Base-by-base conservation (phyloP, 2,113 vertebrate species). In the Macroglossus sobrinus region DNA sequence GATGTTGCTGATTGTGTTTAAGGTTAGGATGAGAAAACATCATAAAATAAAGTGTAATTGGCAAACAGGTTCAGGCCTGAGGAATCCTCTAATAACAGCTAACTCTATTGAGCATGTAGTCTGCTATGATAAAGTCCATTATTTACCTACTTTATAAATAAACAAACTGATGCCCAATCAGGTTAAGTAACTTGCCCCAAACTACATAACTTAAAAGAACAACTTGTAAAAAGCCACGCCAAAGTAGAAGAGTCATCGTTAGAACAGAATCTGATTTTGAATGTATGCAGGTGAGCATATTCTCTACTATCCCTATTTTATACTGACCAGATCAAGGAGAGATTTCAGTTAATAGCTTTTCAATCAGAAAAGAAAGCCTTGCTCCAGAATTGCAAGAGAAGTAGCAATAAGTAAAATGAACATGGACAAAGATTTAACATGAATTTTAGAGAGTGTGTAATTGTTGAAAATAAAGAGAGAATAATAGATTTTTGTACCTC, bases 401-500 rank as follows among this genome's bases (percentile, higher is more conserved):
- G 4, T 47, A 86, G 7, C 5, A 75, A 33, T 66, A 43, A 85
- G 66, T 69, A 75, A 93, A 84, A 85, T 21, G 13, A 50, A 74
- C 21, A 71, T 9, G 26, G 38, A 43, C 24, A 82, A 68, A 91
- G 85, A 94, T 82, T 89, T 93, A 75, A 43, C 40, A 80, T 28
- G 5, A 43, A 47, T 45, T 91, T 96, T 66, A 43, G 30, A 81
- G 30, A 91, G 4, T 66, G 3, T 75, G 35, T 74, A 93, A 84
- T 64, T 93, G 50, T 53, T 72, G 21, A 75, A 84, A 81, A 80
- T 68, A 76, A 89, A 74, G 6, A 19, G 11, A 87, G 64, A 91
- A 91, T 63, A 93, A 86, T 93, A 35, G 57, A 66, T 91, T 95
- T 87, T 53, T 61, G 24, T 75, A 93, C 55, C 86, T 94, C 63